Base-by-base conservation (phyloP, 2,888 invertebrate species). In the Tinea semifulvella region DNA sequence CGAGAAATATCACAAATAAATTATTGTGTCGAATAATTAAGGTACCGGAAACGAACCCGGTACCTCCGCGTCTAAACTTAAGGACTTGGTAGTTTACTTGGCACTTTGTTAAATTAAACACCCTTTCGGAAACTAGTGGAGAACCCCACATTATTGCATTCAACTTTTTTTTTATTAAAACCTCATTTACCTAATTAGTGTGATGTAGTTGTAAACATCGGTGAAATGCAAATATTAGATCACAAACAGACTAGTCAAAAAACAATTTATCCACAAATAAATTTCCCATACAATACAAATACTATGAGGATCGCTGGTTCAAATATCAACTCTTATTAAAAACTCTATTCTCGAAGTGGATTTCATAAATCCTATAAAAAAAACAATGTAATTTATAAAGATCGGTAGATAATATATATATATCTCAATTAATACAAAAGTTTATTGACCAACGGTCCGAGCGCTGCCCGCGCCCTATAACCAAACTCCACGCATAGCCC, bases 401-500 rank as follows among this genome's bases (percentile, higher is more conserved):
- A 22, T 22, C 40, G 22, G 40, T 22, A 22, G 36, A 36, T 36
- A 36, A 18, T 27, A 16, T 2, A 22, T 63, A 63, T 61, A 63
- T 73, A 68, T 71, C 68, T 72, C 68, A 65, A 64, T 71, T 72
- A 75, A 77, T 76, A 76, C 74, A 70, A 71, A 69, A 20, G 67
- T 68, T 75, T 74, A 74, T 65, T 60, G 76, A 75, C 77, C 73
- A 65, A 60, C 58, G 43, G 60, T 58, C 65, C 71, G 72, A 62
- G 61, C 60, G 62, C 59, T 61, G 57, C 55, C 52, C 48, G 53
- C 49, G 53, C 42, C n/a, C 18, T 17, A 19, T 65, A 64, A 68
- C 68, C 68, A 70, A 72, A 75, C 68, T 20, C 74, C 76, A 73
- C 74, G 74, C 74, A 77, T n/a, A n/a, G n/a, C n/a, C n/a, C n/a